phyloP scores from a whole-genome alignment of 2,888 invertebrate species.

The Shargacucullia verbasci region DNA sequence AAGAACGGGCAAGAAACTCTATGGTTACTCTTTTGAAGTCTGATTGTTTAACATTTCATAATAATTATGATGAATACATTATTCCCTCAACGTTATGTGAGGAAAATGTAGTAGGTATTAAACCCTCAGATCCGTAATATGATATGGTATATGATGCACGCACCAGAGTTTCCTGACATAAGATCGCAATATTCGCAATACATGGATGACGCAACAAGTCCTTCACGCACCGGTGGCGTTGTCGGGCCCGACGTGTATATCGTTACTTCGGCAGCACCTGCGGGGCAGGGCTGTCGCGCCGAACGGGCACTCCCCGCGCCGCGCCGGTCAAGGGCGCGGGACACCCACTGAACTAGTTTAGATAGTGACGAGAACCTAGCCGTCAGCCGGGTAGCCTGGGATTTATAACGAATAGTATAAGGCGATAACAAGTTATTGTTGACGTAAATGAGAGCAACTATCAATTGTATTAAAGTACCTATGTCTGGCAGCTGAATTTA shows the following conservation, averaged over 20 bases:
- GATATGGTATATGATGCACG: background rate
- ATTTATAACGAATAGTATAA: background rate
- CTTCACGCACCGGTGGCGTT: constrained; percentile 17
- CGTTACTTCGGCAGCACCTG: constrained; percentile 24
- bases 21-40: too few relatives aligned
- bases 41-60: too few relatives aligned
- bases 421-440: too few relatives aligned
- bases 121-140: too few relatives aligned
- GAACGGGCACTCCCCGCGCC: constrained; percentile 35
- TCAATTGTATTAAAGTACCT: background rate
- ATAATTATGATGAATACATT: too few relatives aligned
- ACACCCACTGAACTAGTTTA: constrained; percentile 34
- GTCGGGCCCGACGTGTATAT: constrained; percentile 41
- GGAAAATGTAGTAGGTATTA: too few relatives aligned
- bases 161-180: background rate
- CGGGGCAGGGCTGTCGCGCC: constrained; percentile 13
- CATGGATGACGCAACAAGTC: constrained; percentile 46
- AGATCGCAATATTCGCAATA: constrained; percentile 2
- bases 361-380: constrained; percentile 14
- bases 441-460: background rate
- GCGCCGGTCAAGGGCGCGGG: constrained; percentile 50
- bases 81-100: too few relatives aligned
- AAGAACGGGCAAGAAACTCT: too few relatives aligned
- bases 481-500: background rate
- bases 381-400: background rate